phyloP scores from a whole-genome alignment of 1,140 invertebrate species.

The Drosophila hydei region DNA sequence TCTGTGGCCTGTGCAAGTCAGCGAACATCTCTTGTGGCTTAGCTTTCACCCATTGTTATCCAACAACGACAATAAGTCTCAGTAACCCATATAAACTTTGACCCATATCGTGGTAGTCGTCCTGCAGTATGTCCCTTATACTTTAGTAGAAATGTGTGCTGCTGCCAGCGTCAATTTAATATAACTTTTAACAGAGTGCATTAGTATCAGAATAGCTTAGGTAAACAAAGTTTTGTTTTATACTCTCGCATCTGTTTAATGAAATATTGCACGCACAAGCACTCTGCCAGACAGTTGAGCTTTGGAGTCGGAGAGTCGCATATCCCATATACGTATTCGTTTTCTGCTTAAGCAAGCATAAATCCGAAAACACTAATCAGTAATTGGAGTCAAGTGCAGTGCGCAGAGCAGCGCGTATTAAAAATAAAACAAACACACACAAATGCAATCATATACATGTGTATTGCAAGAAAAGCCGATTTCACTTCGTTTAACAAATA shows the following conservation, averaged over 20 bases:
- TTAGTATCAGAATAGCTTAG: constrained; percentile 13
- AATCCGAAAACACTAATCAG: constrained; percentile 73
- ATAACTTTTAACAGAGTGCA: constrained; percentile 5
- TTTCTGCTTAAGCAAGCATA: constrained; percentile 75
- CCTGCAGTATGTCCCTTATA: background rate
- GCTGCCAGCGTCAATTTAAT: background rate
- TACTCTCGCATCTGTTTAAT: constrained; percentile 15
- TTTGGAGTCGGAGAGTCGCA: background rate
- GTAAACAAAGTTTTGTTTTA: constrained; percentile 18
- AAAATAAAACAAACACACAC: constrained; percentile 15
- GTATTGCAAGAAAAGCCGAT: background rate
- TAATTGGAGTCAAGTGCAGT: constrained; percentile 78
- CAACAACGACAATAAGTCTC: constrained; percentile 12
- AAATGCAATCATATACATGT: background rate
- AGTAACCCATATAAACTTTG: constrained; percentile 12
- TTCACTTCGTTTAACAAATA: background rate
- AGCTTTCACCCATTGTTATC: constrained; percentile 43
- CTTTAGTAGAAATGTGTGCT: background rate
- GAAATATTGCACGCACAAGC: constrained; percentile 45
- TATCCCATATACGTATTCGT: constrained; percentile 36
- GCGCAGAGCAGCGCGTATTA: constrained; percentile 22
- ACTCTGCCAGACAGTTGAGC: background rate
- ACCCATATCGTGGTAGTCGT: constrained; percentile 8
- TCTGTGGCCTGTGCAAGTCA: constrained; percentile 19
- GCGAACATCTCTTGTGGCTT: constrained; percentile 12